Evolutionary conservation across 2,113 vertebrate species (phyloP).

Genomic region (Paraplagusia blochii): DNA sequence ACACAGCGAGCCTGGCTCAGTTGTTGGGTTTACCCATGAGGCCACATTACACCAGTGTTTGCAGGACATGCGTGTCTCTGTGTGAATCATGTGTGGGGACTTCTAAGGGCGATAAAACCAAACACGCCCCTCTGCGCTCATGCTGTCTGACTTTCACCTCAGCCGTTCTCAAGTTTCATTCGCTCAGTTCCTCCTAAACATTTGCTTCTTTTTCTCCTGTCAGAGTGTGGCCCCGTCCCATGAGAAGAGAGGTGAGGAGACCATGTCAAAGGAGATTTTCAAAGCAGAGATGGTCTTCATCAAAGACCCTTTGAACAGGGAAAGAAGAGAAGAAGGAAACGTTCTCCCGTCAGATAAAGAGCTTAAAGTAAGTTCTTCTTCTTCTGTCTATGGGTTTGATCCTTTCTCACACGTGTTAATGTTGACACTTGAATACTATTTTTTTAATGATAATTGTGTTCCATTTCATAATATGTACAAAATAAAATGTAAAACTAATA

Average conservation of each 20-base stretch:
- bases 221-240: conserved; percentile 53
- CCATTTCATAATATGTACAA: no score
- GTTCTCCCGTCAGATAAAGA: conserved; percentile 14
- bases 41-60: conserved; percentile 5
- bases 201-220: conserved; percentile 44
- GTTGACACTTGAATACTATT: no score
- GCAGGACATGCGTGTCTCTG: conserved; percentile 51
- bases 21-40: conserved; percentile 2
- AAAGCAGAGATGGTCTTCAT: conserved; percentile 86
- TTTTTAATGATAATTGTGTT: no score
- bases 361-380: conserved; percentile 49
- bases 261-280: conserved; percentile 81
- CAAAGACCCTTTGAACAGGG: conserved; percentile 76
- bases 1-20: conserved; percentile 2
- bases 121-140: conserved; percentile 25
- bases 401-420: no score
- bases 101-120: conserved; percentile 49
- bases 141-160: conserved; percentile 41
- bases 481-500: no score
- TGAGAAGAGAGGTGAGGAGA: conserved; percentile 36
- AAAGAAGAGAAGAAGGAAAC: conserved; percentile 69
- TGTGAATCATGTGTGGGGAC: conserved; percentile 53
- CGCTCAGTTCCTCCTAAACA: conserved; percentile 38
- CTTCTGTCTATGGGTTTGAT: background rate
- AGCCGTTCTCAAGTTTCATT: conserved; percentile 58